phyloP scores from a whole-genome alignment of 2,113 vertebrate genomes.

The Falcunculus frontatus region DNA sequence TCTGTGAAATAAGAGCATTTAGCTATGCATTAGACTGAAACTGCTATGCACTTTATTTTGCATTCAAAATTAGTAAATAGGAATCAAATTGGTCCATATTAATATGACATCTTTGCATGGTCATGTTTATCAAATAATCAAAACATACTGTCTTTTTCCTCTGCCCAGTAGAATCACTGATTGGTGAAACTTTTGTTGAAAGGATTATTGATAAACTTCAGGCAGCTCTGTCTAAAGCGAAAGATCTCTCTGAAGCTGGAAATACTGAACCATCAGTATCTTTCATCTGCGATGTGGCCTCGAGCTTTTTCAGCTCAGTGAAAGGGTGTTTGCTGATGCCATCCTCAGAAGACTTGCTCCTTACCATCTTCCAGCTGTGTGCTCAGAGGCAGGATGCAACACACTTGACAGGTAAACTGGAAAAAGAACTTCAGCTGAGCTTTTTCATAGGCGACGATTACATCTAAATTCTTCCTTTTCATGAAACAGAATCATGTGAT shows the following conservation, averaged over 20 bases:
- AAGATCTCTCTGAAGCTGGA: conserved; percentile 84
- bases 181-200: conserved; percentile 85
- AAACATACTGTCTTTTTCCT: not conserved
- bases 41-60: not conserved
- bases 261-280: conserved; percentile 84
- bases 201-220: conserved; percentile 91
- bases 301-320: conserved; percentile 90
- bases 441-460: not conserved
- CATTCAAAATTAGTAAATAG: not conserved
- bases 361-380: conserved; percentile 90
- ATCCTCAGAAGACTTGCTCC: conserved; percentile 89
- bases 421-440: not conserved
- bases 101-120: not conserved
- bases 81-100: not conserved
- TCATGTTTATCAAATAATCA: not conserved
- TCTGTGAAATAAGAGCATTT: not conserved
- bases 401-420: conserved; percentile 79
- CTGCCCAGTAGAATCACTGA: conserved; percentile 79
- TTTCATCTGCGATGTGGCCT: conserved; percentile 90
- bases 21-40: not conserved
- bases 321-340: conserved; percentile 82
- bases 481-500: not conserved
- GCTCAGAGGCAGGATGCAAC: conserved; percentile 83
- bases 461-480: not conserved
- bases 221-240: conserved; percentile 83